Percentiles rank a stretch among this genome's conserved stretches.
These are phyloP conservation scores for Ganaspis sp. DNA, from an alignment of 1,140 invertebrate species.

Conservation along the genomic window DNA sequence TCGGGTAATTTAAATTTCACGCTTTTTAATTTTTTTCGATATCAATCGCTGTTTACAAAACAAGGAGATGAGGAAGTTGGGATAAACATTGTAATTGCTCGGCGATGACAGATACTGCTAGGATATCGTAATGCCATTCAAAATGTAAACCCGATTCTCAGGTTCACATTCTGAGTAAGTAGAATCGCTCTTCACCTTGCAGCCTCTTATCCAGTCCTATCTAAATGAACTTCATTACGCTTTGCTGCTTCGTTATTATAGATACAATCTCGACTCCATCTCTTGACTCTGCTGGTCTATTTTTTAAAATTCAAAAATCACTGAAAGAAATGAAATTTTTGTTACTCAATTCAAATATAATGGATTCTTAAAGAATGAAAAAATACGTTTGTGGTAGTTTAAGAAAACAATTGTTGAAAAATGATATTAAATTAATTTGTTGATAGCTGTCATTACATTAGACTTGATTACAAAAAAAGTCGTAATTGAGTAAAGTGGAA, in stretches of 20 bases:
- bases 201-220: conserved; percentile 60
- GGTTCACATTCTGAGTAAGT: conserved; percentile 47
- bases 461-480: too few relatives aligned
- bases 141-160: conserved; percentile 54
- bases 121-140: conserved; percentile 37
- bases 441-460: too few relatives aligned
- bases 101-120: conserved; percentile 21
- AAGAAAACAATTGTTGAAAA: too few relatives aligned
- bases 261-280: conserved; percentile 57
- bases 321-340: too few relatives aligned
- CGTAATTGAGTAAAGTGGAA: neutral
- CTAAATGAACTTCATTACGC: conserved; percentile 65
- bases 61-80: neutral
- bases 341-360: too few relatives aligned
- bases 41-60: neutral
- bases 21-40: neutral
- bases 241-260: conserved; percentile 63
- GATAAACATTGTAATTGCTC: conserved; percentile 12
- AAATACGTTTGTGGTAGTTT: too few relatives aligned
- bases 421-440: too few relatives aligned
- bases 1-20: neutral
- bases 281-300: conserved; percentile 35
- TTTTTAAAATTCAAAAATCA: too few relatives aligned
- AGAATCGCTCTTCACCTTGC: conserved; percentile 55
- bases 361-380: too few relatives aligned